Conservation (phyloP, 1,140 invertebrate species). For the Melanaphis sacchari region DNA sequence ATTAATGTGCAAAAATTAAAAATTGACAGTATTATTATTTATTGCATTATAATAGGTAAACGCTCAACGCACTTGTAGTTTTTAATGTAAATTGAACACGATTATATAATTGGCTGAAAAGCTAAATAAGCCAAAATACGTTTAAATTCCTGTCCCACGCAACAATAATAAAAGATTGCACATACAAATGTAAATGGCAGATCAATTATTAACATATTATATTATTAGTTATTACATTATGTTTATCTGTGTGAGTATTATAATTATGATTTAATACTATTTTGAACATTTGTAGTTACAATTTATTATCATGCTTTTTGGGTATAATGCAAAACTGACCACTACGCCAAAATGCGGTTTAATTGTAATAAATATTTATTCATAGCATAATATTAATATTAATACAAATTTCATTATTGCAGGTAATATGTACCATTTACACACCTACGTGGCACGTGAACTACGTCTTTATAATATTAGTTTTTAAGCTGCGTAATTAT, state of each 20-base stretch:
- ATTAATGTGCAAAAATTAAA: neutral
- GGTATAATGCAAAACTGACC: neutral
- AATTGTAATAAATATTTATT: conserved; percentile 1
- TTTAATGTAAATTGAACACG: neutral
- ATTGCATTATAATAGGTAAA: neutral
- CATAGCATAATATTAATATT: neutral
- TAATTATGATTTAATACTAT: neutral
- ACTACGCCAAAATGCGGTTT: neutral
- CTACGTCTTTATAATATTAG: neutral
- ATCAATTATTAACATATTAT: neutral
- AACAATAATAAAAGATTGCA: neutral
- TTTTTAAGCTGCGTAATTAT: neutral
- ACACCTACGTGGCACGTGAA: neutral
- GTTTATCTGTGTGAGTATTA: neutral
- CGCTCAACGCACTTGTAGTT: neutral
- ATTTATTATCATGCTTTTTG: neutral
- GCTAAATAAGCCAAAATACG: neutral
- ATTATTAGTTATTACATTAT: neutral
- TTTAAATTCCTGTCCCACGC: neutral
- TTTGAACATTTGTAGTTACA: neutral
- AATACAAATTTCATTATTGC: neutral
- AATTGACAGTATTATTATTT: neutral
- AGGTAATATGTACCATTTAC: neutral
- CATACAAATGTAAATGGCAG: neutral
- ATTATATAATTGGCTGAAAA: neutral